Evolutionary conservation across 2,113 vertebrate genomes (phyloP), one percentile per base, ranked within the genome.

Genomic region (Nerophis lumbriciformis): DNA sequence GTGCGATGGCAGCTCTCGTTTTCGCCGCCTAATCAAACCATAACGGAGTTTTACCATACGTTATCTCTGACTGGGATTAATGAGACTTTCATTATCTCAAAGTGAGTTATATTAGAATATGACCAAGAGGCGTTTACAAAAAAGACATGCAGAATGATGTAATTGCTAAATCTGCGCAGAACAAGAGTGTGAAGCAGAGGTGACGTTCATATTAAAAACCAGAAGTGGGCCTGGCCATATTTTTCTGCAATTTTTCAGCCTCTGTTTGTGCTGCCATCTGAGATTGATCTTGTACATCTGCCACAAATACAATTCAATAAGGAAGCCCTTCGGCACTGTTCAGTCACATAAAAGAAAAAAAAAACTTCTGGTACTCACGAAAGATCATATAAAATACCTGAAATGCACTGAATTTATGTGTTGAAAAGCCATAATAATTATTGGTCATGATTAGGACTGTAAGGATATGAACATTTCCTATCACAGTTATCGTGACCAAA

Each of bases 21-120:
- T 28, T 28, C 38, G 71, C 66, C 55, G 66, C 73, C 77, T 76
- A 83, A 87, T 87, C 76, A 78, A 74, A 82, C 72, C 53, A 66
- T 75, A 76, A 81, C 76, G 65, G 61, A 60, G 73, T 62, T 81
- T 81, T 77, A 77, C 61, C 66, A 71, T 59, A 77, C 66, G 72
- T 81, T 79, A 73, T 80, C 68, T 77, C 63, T 69, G 74, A 72
- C 69, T 79, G 71, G 65, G 67, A 76, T 82, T 80, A 86, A 85
- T 85, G 69, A 86, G 73, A 82, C 69, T 76, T 74, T 72, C 67
- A 69, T 82, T 78, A 82, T 79, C 67, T 70, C 66, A 80, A 78
- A 83, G 67, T 73, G 76, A 76, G 71, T 72, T 75, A 70, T 79
- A 79, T 81, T 73, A 71, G 72, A 67, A 45, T 57, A 69, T 50